Conservation (phyloP, 1,140 invertebrate species). For the Phocides pigmalion region DNA sequence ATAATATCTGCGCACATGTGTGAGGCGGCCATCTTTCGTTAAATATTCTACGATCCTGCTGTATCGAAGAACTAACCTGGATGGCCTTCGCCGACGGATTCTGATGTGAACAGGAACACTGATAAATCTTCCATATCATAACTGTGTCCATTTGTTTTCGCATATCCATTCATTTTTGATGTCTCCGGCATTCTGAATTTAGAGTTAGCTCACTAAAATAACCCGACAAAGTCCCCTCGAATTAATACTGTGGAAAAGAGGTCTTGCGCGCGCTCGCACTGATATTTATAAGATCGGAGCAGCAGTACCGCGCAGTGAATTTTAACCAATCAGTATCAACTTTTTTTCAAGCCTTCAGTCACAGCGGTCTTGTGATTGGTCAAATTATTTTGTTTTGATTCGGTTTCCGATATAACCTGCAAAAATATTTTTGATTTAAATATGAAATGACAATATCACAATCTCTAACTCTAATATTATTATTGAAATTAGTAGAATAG, state of each 20-base stretch:
- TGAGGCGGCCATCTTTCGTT: constrained; percentile 74
- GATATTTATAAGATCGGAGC: constrained; percentile 79
- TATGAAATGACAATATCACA: too few relatives aligned
- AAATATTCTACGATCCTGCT: constrained; percentile 53
- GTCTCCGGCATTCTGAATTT: constrained; percentile 89
- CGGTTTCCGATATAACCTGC: constrained; percentile 45
- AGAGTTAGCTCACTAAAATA: constrained; percentile 82
- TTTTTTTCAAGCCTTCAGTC: constrained; percentile 40
- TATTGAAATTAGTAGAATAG: too few relatives aligned
- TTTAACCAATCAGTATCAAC: constrained; percentile 61
- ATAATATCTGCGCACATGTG: constrained; percentile 77
- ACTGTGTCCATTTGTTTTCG: constrained; percentile 88
- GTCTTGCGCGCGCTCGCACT: constrained; percentile 64
- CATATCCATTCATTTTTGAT: constrained; percentile 89
- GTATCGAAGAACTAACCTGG: constrained; percentile 89
- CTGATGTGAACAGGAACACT: constrained; percentile 98
- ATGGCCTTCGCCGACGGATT: constrained; percentile 99
- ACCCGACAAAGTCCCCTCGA: constrained; percentile 72
- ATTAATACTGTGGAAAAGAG: constrained; percentile 83
- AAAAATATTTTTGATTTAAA: constrained; percentile 34
- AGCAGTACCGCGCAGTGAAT: constrained; percentile 55
- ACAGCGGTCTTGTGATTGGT: constrained; percentile 55
- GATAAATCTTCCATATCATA: constrained; percentile 93
- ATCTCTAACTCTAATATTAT: too few relatives aligned
- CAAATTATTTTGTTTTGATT: constrained; percentile 72